Conservation (phyloP, 2,797 vertebrate species). For the Cyprinodon diabolis region DNA sequence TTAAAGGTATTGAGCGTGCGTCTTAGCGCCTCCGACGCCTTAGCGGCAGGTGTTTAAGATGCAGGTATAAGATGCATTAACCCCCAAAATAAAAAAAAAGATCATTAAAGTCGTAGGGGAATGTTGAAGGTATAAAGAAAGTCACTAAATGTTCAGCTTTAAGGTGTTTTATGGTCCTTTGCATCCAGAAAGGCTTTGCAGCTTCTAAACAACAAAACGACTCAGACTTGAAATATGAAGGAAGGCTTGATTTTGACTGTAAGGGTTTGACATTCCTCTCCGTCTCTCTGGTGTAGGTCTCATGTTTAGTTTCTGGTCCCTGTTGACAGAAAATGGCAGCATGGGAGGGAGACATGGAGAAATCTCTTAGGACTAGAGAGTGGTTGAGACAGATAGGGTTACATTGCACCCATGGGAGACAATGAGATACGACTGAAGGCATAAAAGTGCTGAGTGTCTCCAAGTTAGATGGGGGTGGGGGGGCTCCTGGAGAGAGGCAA, state of each 20-base stretch:
- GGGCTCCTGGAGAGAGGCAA: constrained; percentile 26
- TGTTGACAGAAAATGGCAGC: constrained; percentile 57
- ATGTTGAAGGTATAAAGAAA: no score
- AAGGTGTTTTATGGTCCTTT: background rate
- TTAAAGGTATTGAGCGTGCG: no score
- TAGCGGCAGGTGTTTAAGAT: no score
- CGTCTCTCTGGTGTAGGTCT: constrained; percentile 67
- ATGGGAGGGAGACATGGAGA: constrained; percentile 45
- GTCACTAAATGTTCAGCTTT: no score
- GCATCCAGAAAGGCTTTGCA: background rate
- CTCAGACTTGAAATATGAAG: constrained; percentile 16
- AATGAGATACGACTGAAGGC: constrained; percentile 62
- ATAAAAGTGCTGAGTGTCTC: constrained; percentile 33
- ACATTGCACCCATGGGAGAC: constrained; percentile 68
- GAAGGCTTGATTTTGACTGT: constrained; percentile 37
- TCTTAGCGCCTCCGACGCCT: no score
- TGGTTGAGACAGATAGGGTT: constrained; percentile 71
- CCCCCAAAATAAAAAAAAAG: no score
- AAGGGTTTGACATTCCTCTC: constrained; percentile 65
- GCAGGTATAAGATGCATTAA: no score
- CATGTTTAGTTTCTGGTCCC: constrained; percentile 75
- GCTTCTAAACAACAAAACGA: background rate
- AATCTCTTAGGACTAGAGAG: constrained; percentile 70
- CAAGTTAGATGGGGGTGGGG: constrained; percentile 11
- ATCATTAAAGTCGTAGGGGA: no score